Evolutionary conservation across 2,888 invertebrate species (phyloP).

Genomic region (Pycnomerus fuliginosus): DNA sequence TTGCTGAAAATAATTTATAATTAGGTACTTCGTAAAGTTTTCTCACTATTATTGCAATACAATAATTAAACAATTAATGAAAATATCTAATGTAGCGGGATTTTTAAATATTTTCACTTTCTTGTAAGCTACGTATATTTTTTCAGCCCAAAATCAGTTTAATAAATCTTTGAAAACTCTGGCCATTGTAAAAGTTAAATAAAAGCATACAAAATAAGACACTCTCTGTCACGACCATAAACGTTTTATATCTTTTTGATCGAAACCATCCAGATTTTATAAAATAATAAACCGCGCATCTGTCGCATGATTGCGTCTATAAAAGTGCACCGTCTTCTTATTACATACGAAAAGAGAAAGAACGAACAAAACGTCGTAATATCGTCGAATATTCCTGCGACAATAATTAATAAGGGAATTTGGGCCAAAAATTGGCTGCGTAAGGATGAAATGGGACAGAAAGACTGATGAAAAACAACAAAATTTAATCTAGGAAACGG

Average conservation of each 20-base stretch:
- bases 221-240: conserved; percentile 24
- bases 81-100: too few species aligned
- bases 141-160: background rate
- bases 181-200: conserved; percentile 6
- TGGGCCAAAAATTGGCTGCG: background rate
- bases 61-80: too few species aligned
- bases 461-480: conserved; percentile 40
- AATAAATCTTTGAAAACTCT: conserved; percentile 4
- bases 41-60: too few species aligned
- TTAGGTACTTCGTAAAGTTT: too few species aligned
- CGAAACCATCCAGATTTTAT: conserved; percentile 34
- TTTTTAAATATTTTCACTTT: too few species aligned
- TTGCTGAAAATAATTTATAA: too few species aligned
- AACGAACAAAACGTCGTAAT: conserved; percentile 5
- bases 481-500: conserved; percentile 41
- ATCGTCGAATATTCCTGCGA: too few species aligned
- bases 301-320: conserved; percentile 37
- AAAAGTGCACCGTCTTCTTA: conserved; percentile 32
- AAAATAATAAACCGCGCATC: conserved; percentile 39
- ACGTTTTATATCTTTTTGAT: conserved; percentile 37
- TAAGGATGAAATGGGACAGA: conserved; percentile 26
- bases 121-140: too few species aligned
- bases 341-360: conserved; percentile 4
- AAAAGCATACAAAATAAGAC: conserved; percentile 17
- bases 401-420: too few species aligned